phyloP scores from a whole-genome alignment of 1,140 invertebrate species.

The Pentalonia nigronervosa region DNA sequence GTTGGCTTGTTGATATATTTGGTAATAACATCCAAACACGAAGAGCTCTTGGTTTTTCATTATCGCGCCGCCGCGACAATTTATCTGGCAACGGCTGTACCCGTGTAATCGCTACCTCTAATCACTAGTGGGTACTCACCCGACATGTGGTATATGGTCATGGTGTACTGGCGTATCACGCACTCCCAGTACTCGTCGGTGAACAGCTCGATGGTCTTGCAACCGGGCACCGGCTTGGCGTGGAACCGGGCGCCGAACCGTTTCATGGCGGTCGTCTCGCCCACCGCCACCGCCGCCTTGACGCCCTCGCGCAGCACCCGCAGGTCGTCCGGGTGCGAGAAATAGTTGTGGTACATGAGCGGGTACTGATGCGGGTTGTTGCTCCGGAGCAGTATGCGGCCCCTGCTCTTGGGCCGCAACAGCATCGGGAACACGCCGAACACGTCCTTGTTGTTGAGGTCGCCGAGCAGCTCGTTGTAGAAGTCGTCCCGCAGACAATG shows the following conservation, averaged over 20 bases:
- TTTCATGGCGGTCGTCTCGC: constrained; percentile 66
- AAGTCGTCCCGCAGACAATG: constrained; percentile 82
- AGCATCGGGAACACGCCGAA: constrained; percentile 87
- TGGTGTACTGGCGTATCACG: constrained; percentile 73
- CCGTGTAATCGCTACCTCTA: too few species aligned
- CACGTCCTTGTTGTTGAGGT: constrained; percentile 76
- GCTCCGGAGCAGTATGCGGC: constrained; percentile 76
- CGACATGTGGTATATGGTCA: constrained; percentile 87
- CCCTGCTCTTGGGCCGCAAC: constrained; percentile 83
- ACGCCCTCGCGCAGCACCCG: constrained; percentile 82
- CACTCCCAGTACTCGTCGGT: constrained; percentile 62
- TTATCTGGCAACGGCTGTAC: too few species aligned
- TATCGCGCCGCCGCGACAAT: too few species aligned
- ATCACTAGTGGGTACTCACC: constrained; percentile 63
- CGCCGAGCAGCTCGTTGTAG: constrained; percentile 76
- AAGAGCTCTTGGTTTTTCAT: too few species aligned
- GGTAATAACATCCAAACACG: too few species aligned
- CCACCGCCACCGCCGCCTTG: constrained; percentile 83
- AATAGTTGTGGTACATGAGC: constrained; percentile 86
- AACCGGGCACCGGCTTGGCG: constrained; percentile 76
- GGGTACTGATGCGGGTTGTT: constrained; percentile 87
- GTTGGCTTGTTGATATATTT: too few species aligned
- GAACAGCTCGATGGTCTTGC: constrained; percentile 72
- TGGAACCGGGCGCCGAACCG: constrained; percentile 78
- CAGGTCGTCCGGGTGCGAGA: constrained; percentile 83